phyloP scores from a whole-genome alignment of 2,888 invertebrate species.

The Microdon myrmicae region DNA sequence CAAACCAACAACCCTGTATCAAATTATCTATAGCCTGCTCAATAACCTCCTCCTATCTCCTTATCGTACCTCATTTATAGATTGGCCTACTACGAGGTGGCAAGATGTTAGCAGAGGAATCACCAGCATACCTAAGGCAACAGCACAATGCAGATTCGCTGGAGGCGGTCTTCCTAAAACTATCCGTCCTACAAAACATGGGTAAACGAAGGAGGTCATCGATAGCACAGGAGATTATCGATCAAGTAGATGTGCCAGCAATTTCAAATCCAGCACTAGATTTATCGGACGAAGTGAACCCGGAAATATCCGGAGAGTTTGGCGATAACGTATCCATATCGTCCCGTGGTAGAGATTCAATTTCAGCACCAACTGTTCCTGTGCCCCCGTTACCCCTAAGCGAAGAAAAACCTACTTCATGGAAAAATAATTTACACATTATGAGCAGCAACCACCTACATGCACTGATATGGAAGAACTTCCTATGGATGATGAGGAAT shows the following conservation, averaged over 20 bases:
- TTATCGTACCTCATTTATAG: constrained; percentile 64
- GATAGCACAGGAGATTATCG: constrained; percentile 80
- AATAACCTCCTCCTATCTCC: too few species aligned
- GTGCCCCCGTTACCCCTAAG: constrained; percentile 77
- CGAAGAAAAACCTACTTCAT: constrained; percentile 70
- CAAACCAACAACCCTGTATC: too few species aligned
- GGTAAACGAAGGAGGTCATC: constrained; percentile 83
- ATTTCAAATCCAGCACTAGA: constrained; percentile 76
- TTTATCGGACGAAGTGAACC: constrained; percentile 74
- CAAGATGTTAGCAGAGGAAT: constrained; percentile 84
- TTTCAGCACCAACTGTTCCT: constrained; percentile 70
- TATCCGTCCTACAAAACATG: constrained; percentile 83
- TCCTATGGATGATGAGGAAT: constrained; percentile 86
- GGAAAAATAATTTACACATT: constrained; percentile 72
- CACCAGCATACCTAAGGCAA: constrained; percentile 77
- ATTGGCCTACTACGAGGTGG: constrained; percentile 88
- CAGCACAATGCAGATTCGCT: constrained; percentile 79
- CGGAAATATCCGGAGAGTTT: constrained; percentile 87
- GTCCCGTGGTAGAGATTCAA: constrained; percentile 75
- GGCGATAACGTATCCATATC: constrained; percentile 86
- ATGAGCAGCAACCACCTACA: constrained; percentile 79
- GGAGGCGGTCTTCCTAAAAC: constrained; percentile 84
- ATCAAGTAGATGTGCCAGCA: constrained; percentile 74
- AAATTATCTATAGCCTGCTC: too few species aligned
- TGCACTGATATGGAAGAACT: constrained; percentile 88